These are phyloP conservation scores for Alosa sapidissima DNA, from an alignment of 2,797 vertebrate genomes.

Conservation along the genomic window DNA sequence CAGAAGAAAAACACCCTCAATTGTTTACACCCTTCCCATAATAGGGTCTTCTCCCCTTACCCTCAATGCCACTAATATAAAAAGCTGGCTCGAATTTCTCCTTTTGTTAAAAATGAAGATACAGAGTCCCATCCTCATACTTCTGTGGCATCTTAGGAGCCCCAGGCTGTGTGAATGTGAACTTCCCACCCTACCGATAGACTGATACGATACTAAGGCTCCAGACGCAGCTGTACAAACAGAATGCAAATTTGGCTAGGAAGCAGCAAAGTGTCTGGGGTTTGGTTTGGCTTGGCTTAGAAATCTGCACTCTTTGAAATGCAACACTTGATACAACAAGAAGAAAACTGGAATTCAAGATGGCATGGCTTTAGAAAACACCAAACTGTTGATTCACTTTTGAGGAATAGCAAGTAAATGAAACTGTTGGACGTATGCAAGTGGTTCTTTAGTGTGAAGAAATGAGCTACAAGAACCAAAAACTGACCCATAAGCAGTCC, in stretches of 20 bases:
- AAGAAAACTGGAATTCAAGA: background rate
- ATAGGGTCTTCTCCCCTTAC: slow-evolving; percentile 10
- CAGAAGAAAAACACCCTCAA: slow-evolving; percentile 21
- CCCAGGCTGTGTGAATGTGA: slow-evolving; percentile 1
- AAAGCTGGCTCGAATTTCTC: background rate
- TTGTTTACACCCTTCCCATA: background rate
- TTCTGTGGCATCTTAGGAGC: background rate
- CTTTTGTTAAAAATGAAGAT: background rate
- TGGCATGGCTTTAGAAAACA: background rate
- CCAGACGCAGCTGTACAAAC: slow-evolving; percentile 20
- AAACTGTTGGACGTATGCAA: background rate
- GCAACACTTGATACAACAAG: background rate
- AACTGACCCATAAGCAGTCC: background rate
- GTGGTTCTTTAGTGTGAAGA: background rate
- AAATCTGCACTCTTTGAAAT: background rate
- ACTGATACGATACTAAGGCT: background rate
- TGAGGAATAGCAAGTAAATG: background rate
- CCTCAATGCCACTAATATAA: background rate
- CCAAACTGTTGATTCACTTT: background rate
- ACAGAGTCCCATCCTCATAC: background rate
- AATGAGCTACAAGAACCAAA: background rate
- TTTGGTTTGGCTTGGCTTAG: background rate
- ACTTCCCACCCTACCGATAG: background rate
- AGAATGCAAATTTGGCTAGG: slow-evolving; percentile 7
- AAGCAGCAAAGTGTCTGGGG: background rate